Base-by-base conservation (phyloP, 2,797 vertebrate genomes). In the Alosa sapidissima region DNA sequence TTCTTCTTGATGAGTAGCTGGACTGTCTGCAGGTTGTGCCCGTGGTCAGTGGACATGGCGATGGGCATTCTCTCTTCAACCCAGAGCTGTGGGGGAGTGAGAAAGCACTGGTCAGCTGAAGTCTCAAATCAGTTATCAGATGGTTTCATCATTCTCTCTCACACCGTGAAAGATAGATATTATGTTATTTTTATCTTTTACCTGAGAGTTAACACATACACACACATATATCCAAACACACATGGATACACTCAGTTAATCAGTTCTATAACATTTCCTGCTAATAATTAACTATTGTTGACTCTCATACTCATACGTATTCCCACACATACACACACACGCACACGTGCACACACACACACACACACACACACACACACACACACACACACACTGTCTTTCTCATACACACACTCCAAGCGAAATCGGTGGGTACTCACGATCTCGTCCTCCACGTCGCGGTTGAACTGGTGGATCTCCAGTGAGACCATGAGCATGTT, bases 1-100 rank as follows among this genome's bases (percentile, higher is more conserved):
- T 99, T 99, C 93, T 99, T 99, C 95, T 99, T 99, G 93, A 99
- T 99, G 75, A 99, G 94, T 49, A 98, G 94, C 92, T 99, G 98
- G 0, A 99, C 98, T 0, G 98, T 99, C 94, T 99, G 98, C 82
- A 99, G 96, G 92, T 99, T 99, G 92, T 99, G 94, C 81, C 98
- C 98, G 1, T 99, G 98, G 90, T 99, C 98, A 0, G 97, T 99
- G 0, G 98, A 99, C 0, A 97, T 97, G 87, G 98, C 98, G 87
- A 98, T 91, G 62, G 97, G 90, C 97, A 99, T 98, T 91, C 98
- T 94, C 93, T 99, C 98, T 88, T 98, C 97, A 0, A 98, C 98
- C 98, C 98, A 99, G 84, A 99, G 92, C 98, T 99, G 88, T 0
- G 21, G 58, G 82, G 55, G 84, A 47, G 81, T 49, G 2, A 11